Evolutionary conservation across 2,113 vertebrate species (phyloP), one percentile per base, ranked within the genome.

Genomic region (Lamprologus speciosus): DNA sequence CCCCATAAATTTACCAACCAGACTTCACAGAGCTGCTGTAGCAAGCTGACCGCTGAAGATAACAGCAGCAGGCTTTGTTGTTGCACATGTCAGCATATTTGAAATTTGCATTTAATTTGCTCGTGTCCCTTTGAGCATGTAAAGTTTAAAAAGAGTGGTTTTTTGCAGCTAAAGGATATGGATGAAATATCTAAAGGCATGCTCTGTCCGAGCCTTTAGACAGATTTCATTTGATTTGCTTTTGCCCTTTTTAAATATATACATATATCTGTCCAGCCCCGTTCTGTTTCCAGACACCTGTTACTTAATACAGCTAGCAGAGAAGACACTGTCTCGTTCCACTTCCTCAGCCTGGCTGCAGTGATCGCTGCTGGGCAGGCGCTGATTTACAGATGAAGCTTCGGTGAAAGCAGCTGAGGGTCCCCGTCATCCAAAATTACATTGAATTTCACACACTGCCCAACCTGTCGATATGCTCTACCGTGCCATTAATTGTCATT

Each of bases 41-140:
- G 80, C 85, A 87, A 80, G 82, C 89, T 91, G 86, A 87, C 85
- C 82, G 19, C 13, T 70, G 78, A 47, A 73, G 91, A 93, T 92
- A 91, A 90, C 84, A 87, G 79, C 87, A n/a, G 5, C 40, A 4
- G 37, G 54, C 35, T 68, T 82, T 88, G 58, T 73, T 84, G 82
- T 80, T 65, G 60, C 35, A 63, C 54, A 50, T 89, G 79, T 78
- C 73, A 78, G 83, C 51, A n/a, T 81, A 45, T 89, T 84, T 54
- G 19, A 86, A 81, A 42, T 82, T 40, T 31, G 5, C 55, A 88
- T 84, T 83, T 79, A 55, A 86, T 91, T 93, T 87, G 37, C 54
- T 47, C 6, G 3, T 37, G 31, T 86, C 53, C 89, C 87, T 85
- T 78, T 60, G 35, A 84, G 58, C 73, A 78, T 50, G 6, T 78